A percentile compares a stretch with the other conserved stretches of the same genome.
Evolutionary conservation across 2,797 vertebrate species (phyloP).

Genomic region (Syncerus caffer): DNA sequence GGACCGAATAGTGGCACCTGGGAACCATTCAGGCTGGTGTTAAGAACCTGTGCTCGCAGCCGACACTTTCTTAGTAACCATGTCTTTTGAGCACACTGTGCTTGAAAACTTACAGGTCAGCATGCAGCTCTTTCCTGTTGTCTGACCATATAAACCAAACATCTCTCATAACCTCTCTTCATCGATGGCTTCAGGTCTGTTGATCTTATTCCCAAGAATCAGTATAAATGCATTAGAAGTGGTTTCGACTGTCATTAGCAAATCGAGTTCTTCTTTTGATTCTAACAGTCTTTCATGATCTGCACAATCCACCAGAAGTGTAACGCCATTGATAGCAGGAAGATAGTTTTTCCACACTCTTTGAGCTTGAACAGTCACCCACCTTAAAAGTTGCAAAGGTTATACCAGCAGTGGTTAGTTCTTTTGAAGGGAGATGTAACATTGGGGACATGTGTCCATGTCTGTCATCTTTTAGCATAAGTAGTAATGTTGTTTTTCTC

Average conservation of each 20-base stretch:
- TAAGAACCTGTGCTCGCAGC: slow-evolving; percentile 97
- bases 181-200: slow-evolving; percentile 93
- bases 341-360: slow-evolving; percentile 98
- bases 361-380: slow-evolving; percentile 93
- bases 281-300: slow-evolving; percentile 88
- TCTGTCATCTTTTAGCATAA: neutral
- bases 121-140: slow-evolving; percentile 93
- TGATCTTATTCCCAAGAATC: slow-evolving; percentile 96
- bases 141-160: slow-evolving; percentile 93
- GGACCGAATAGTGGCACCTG: slow-evolving; percentile 78
- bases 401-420: slow-evolving; percentile 97
- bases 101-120: slow-evolving; percentile 93
- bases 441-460: slow-evolving; percentile 43
- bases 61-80: slow-evolving; percentile 94
- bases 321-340: slow-evolving; percentile 95
- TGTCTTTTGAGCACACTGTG: slow-evolving; percentile 96
- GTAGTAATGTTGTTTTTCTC: slow-evolving; percentile 89
- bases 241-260: slow-evolving; percentile 95
- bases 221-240: slow-evolving; percentile 94
- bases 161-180: slow-evolving; percentile 91
- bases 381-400: slow-evolving; percentile 97
- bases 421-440: slow-evolving; percentile 87
- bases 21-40: slow-evolving; percentile 64
- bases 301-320: slow-evolving; percentile 95
- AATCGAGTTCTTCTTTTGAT: slow-evolving; percentile 97